Conservation (phyloP, 1,140 invertebrate species). For the Aphis craccivora region DNA sequence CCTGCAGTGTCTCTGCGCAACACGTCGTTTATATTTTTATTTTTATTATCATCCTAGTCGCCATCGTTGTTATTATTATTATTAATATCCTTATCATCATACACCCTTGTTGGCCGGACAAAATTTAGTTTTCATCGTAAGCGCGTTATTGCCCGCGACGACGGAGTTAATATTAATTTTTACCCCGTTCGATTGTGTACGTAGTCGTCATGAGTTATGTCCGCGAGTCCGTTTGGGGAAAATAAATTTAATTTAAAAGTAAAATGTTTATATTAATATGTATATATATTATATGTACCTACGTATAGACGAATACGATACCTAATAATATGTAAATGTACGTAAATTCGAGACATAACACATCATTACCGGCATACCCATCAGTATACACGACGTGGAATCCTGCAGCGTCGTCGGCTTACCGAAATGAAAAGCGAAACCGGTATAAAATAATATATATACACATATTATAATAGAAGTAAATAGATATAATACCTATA, state of each 20-base stretch:
- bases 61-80: not conserved
- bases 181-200: not conserved
- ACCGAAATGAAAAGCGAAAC: constrained; percentile 46
- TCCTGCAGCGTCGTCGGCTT: not conserved
- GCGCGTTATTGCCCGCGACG: not conserved
- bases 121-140: not conserved
- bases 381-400: not conserved
- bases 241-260: not conserved
- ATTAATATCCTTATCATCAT: not conserved
- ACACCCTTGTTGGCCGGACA: not conserved
- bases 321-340: not conserved
- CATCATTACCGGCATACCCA: not conserved
- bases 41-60: not conserved
- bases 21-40: not conserved
- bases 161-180: not conserved
- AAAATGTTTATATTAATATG: not conserved
- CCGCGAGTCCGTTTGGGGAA: not conserved
- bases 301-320: not conserved
- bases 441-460: not conserved
- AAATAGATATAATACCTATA: not conserved
- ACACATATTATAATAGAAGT: not conserved
- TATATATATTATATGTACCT: not conserved
- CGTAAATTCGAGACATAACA: not conserved
- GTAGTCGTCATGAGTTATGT: not conserved
- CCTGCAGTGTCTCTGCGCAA: not conserved